Evolutionary conservation across 2,113 vertebrate species (phyloP).

Genomic region (Poicephalus meyeri): DNA sequence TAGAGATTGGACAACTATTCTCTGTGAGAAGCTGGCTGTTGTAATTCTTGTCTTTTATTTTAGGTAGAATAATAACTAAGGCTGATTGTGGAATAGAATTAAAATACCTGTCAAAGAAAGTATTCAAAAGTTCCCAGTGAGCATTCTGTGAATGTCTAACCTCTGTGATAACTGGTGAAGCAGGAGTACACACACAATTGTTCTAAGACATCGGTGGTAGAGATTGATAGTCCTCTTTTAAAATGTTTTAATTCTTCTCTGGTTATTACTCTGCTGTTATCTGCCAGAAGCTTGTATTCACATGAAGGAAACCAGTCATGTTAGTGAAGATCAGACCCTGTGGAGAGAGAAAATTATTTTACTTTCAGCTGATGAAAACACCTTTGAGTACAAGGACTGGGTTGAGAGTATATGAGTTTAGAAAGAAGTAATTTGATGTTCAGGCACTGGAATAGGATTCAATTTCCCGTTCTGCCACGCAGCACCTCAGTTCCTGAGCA

Average conservation of each 20-base stretch:
- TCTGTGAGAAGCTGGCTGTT: conserved; percentile 2
- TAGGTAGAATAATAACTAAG: neutral
- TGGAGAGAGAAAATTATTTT: conserved; percentile 13
- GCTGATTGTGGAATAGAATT: neutral
- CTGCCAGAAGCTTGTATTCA: neutral
- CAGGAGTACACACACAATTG: neutral
- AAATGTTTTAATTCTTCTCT: conserved; percentile 5
- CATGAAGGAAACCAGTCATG: neutral
- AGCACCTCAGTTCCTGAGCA: neutral
- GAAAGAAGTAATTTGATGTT: conserved; percentile 30
- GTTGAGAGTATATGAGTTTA: conserved; percentile 1
- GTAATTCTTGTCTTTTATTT: neutral
- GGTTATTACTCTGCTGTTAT: conserved; percentile 3
- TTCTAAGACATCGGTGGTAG: neutral
- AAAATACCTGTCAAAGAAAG: neutral
- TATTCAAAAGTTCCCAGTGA: neutral
- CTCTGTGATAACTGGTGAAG: neutral
- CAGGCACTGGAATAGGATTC: neutral
- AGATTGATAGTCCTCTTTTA: neutral
- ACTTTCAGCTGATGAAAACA: conserved; percentile 20
- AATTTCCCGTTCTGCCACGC: conserved; percentile 33
- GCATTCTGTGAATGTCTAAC: neutral
- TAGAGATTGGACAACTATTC: conserved; percentile 10
- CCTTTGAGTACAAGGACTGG: neutral
- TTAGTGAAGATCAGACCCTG: neutral